Percentiles rank a stretch among this genome's conserved stretches.
Conservation (phyloP, 2,797 vertebrate genomes). For the Pogonophryne albipinna region DNA sequence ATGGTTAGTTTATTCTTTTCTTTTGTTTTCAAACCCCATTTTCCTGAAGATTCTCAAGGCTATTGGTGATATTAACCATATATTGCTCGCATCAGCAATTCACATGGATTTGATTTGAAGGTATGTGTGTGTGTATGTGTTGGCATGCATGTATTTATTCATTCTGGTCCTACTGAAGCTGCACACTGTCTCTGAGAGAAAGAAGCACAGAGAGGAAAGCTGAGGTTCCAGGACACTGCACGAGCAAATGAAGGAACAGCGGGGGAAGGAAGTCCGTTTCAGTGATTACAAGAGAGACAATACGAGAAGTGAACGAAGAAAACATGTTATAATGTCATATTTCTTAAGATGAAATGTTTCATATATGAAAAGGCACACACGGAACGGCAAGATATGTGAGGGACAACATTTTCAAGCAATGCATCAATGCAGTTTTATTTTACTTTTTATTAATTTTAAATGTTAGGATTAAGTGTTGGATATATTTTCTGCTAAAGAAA, state of each 20-base stretch:
- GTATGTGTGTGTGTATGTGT: constrained; percentile 13
- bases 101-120: constrained; percentile 41
- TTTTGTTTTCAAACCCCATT: background rate
- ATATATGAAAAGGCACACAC: background rate
- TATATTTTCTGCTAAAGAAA: background rate
- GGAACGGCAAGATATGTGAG: background rate
- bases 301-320: constrained; percentile 2
- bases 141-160: background rate
- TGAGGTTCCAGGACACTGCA: constrained; percentile 28
- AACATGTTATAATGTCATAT: constrained; percentile 10
- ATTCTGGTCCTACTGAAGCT: constrained; percentile 25
- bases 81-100: constrained; percentile 13
- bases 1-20: background rate
- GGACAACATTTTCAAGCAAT: background rate
- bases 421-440: background rate
- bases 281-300: constrained; percentile 7
- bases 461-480: no score
- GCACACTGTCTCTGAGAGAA: background rate
- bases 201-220: constrained; percentile 29
- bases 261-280: background rate
- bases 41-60: constrained; percentile 14
- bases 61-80: constrained; percentile 47
- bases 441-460: background rate
- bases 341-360: constrained; percentile 18
- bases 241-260: constrained; percentile 17